phyloP scores from a whole-genome alignment of 2,888 invertebrate genomes.

The Melanostoma mellinum region DNA sequence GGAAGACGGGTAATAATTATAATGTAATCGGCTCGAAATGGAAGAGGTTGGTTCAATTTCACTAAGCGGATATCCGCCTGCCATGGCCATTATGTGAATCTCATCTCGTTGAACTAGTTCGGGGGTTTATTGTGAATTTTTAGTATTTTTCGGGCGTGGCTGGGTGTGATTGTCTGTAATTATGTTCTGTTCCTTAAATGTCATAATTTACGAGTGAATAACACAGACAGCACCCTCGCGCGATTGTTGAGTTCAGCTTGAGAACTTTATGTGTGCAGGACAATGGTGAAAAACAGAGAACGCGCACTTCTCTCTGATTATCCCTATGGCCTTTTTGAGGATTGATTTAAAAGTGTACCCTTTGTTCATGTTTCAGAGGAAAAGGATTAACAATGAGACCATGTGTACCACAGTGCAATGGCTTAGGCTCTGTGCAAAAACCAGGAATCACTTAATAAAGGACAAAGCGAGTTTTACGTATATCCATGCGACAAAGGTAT shows the following conservation, averaged over 20 bases:
- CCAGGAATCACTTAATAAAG: conserved; percentile 54
- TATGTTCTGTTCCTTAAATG: conserved; percentile 9
- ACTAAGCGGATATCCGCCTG: conserved; percentile 65
- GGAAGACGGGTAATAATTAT: conserved; percentile 32
- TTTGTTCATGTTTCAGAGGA: conserved; percentile 9
- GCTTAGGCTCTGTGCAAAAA: conserved; percentile 15
- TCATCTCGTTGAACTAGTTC: not conserved
- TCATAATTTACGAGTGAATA: conserved; percentile 21
- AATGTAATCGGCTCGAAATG: not conserved
- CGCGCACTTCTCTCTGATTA: not conserved
- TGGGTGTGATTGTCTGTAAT: conserved; percentile 25
- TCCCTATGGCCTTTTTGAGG: not conserved
- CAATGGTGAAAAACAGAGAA: conserved; percentile 7
- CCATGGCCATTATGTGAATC: conserved; percentile 14
- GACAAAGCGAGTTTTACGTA: conserved; percentile 34
- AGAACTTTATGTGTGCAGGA: not conserved
- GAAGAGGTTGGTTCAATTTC: conserved; percentile 48
- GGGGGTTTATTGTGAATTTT: conserved; percentile 1
- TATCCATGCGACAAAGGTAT: not conserved
- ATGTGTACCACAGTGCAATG: not conserved
- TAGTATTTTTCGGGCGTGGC: conserved; percentile 26
- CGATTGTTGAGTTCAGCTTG: conserved; percentile 11
- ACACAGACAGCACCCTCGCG: conserved; percentile 35
- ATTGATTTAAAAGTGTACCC: conserved; percentile 9
- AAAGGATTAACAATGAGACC: conserved; percentile 59